Evolutionary conservation across 1,140 invertebrate species (phyloP), one percentile per base, ranked within the genome.

Genomic region (Cherax quadricarinatus): DNA sequence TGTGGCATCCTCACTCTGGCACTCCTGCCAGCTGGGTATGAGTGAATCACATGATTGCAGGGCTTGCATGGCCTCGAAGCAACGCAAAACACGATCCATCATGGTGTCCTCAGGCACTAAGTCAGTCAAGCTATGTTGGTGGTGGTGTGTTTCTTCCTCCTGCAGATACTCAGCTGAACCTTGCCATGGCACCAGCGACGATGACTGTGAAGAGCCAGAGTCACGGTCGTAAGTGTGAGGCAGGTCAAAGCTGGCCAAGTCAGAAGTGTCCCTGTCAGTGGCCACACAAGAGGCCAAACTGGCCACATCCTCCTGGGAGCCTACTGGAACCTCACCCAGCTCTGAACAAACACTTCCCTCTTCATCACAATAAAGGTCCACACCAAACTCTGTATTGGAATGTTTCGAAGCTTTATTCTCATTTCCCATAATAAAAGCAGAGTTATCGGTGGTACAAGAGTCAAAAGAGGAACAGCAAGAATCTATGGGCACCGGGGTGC

Each of bases 11-110:
- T 79, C 24, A 16, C 48, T 14, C n/a, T 16, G 30, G 21, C 70
- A 9, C 70, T 12, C 24, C 70, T 75, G 70, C 70, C n/a, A 75
- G 49, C 30, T 49, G 41, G 66, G 4, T 3, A 86, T 9, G 21
- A 86, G 48, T 16, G 48, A 14, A 48, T 53, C 49, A 12, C 70
- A 48, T 3, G 85, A 73, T 7, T 78, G 30, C 3, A 75, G 12
- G 10, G 51, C 48, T n/a, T 73, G 18, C 12, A 75, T 51, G 21
- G 84, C 24, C 6, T 66, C 73, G 51, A 91, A 86, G 62, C 90
- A 91, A 4, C 90, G 73, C 49, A 91, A 41, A 5, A 91, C 90
- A 49, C 90, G 90, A 41, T 91, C 90, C 48, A 91, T 18, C 90
- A 91, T 91, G 60, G 84, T 91, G n/a, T 91, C 90, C 60, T 75